These are phyloP conservation scores for Miltochrista miniata DNA, from an alignment of 2,888 invertebrate genomes.

Conservation along the genomic window DNA sequence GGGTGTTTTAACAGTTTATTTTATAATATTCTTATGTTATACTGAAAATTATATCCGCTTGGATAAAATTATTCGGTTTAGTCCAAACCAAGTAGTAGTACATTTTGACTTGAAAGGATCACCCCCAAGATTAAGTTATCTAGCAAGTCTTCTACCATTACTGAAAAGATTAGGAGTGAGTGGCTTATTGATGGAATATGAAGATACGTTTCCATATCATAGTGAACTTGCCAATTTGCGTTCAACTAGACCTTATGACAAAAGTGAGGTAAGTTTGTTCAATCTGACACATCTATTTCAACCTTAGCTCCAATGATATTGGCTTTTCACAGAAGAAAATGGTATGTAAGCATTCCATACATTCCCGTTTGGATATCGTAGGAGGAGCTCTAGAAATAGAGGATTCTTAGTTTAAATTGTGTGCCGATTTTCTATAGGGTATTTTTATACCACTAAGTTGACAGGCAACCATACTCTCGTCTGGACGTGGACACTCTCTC, in stretches of 20 bases:
- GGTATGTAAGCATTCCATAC: too few relatives aligned
- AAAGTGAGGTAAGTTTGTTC: neutral
- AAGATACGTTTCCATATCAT: constrained; percentile 93
- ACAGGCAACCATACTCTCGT: too few relatives aligned
- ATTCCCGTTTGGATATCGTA: too few relatives aligned
- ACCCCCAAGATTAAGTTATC: constrained; percentile 87
- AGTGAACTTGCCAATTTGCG: constrained; percentile 83
- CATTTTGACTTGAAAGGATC: constrained; percentile 93
- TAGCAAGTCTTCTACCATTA: constrained; percentile 84
- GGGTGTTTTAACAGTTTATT: neutral
- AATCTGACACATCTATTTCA: too few relatives aligned
- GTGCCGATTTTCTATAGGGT: too few relatives aligned
- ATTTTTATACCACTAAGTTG: too few relatives aligned
- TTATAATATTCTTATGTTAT: constrained; percentile 12
- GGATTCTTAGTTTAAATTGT: too few relatives aligned
- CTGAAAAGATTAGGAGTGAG: constrained; percentile 87
- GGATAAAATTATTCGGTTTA: too few relatives aligned
- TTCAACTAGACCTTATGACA: constrained; percentile 85
- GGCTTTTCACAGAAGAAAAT: too few relatives aligned
- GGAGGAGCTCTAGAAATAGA: too few relatives aligned
- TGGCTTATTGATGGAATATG: constrained; percentile 92
- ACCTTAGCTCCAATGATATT: too few relatives aligned
- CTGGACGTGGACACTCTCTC: too few relatives aligned
- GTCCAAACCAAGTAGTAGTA: constrained; percentile 84
- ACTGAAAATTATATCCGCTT: constrained; percentile 19